Evolutionary conservation across 92 coral and sea anemone genomes (phyloP).

Genomic region (Palythoa grandiflora): DNA sequence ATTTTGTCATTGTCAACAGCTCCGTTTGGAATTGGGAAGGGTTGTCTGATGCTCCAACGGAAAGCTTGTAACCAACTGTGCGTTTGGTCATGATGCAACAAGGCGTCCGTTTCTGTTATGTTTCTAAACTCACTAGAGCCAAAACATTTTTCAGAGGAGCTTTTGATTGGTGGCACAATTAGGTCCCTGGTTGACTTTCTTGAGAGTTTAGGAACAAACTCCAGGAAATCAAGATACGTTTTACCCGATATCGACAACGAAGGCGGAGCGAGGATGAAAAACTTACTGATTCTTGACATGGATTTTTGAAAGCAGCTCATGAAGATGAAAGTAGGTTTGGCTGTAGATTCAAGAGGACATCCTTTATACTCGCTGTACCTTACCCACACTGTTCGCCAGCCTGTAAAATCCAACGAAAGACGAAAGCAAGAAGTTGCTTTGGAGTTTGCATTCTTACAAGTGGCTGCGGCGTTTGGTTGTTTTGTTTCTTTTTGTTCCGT

Average conservation of each 20-base stretch:
- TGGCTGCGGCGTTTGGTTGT: constrained; percentile 14
- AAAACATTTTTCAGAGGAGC: constrained; percentile 24
- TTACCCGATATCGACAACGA: background rate
- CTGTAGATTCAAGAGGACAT: constrained; percentile 14
- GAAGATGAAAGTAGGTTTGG: background rate
- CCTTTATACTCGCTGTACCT: constrained; percentile 35
- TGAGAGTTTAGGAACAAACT: constrained; percentile 23
- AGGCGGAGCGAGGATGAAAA: constrained; percentile 29
- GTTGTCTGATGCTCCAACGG: constrained; percentile 32
- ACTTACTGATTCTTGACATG: constrained; percentile 19
- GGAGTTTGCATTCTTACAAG: constrained; percentile 1
- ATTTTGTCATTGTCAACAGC: background rate
- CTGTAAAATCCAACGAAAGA: constrained; percentile 51
- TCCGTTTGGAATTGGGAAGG: background rate
- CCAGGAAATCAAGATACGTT: constrained; percentile 28
- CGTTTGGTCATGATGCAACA: constrained; percentile 23
- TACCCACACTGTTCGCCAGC: constrained; percentile 58
- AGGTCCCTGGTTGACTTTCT: constrained; percentile 14
- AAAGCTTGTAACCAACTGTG: constrained; percentile 50
- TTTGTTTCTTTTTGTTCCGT: constrained; percentile 13
- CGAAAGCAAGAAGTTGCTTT: constrained; percentile 43
- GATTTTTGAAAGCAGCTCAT: constrained; percentile 37
- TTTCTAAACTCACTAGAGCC: constrained; percentile 16
- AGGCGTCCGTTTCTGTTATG: constrained; percentile 44
- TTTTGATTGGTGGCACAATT: constrained; percentile 47